These are phyloP conservation scores for Drosophila pseudotalamancana DNA, from an alignment of 2,888 invertebrate species.

Conservation along the genomic window DNA sequence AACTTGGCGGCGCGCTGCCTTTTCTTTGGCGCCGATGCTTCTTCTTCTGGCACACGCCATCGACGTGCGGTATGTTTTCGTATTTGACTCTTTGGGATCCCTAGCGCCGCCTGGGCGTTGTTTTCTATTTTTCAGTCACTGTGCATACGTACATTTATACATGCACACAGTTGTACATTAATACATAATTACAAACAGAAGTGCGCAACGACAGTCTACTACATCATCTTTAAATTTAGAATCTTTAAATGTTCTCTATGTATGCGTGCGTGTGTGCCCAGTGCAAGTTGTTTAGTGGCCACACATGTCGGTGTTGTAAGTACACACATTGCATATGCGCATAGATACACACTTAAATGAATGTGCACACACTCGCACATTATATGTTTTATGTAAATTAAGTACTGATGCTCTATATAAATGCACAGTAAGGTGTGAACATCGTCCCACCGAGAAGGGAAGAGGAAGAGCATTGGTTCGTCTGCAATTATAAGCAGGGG, in stretches of 20 bases:
- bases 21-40: conserved; percentile 40
- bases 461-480: too few species aligned
- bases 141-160: not conserved
- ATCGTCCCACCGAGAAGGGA: too few species aligned
- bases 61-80: conserved; percentile 29
- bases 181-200: conserved; percentile 43
- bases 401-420: too few species aligned
- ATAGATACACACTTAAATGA: not conserved
- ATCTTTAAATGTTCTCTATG: conserved; percentile 66
- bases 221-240: conserved; percentile 78
- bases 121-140: conserved; percentile 34
- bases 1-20: conserved; percentile 12
- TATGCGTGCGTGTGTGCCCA: conserved; percentile 22
- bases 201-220: conserved; percentile 61
- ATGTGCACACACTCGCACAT: too few species aligned
- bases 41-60: conserved; percentile 42
- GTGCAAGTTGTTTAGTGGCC: conserved; percentile 45
- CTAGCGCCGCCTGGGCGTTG: conserved; percentile 50
- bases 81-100: conserved; percentile 43
- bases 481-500: too few species aligned
- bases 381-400: too few species aligned
- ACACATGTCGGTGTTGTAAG: conserved; percentile 44
- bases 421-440: too few species aligned
- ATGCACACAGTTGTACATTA: conserved; percentile 7
- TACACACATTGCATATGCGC: not conserved